Percentiles rank a stretch among this genome's conserved stretches.
These are phyloP conservation scores for Tricholauxania praeusta DNA, from an alignment of 2,888 invertebrate species.

Conservation along the genomic window DNA sequence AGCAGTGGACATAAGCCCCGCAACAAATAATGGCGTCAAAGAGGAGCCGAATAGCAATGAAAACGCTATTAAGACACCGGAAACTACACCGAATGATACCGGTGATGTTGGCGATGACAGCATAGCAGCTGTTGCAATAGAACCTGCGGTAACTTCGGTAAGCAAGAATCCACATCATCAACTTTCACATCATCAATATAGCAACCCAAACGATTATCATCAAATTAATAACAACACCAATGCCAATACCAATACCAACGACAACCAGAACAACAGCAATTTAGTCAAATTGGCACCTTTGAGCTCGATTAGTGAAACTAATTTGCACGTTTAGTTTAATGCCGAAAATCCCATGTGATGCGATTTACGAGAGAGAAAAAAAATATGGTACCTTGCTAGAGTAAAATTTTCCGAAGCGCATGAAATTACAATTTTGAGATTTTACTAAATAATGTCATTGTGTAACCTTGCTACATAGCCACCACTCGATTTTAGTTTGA, in stretches of 20 bases:
- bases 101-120: background rate
- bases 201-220: background rate
- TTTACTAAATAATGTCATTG: too few relatives aligned
- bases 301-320: constrained; percentile 71
- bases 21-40: too few relatives aligned
- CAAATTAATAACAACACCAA: constrained; percentile 31
- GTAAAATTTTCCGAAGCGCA: too few relatives aligned
- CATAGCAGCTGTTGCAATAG: background rate
- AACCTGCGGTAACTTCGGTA: constrained; percentile 19
- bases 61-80: background rate
- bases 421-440: too few relatives aligned
- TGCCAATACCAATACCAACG: constrained; percentile 34
- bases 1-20: background rate
- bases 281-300: constrained; percentile 68
- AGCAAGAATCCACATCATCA: constrained; percentile 21
- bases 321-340: constrained; percentile 16
- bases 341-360: too few relatives aligned
- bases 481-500: too few relatives aligned
- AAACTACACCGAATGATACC: background rate
- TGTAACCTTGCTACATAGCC: too few relatives aligned
- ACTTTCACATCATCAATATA: background rate
- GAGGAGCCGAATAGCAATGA: too few relatives aligned
- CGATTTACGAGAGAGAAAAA: too few relatives aligned
- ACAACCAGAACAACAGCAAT: constrained; percentile 16
- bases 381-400: too few relatives aligned